A percentile compares a stretch with the other conserved stretches of the same genome.
phyloP scores from a whole-genome alignment of 2,113 vertebrate species.

The Muntiacus muntjak region DNA sequence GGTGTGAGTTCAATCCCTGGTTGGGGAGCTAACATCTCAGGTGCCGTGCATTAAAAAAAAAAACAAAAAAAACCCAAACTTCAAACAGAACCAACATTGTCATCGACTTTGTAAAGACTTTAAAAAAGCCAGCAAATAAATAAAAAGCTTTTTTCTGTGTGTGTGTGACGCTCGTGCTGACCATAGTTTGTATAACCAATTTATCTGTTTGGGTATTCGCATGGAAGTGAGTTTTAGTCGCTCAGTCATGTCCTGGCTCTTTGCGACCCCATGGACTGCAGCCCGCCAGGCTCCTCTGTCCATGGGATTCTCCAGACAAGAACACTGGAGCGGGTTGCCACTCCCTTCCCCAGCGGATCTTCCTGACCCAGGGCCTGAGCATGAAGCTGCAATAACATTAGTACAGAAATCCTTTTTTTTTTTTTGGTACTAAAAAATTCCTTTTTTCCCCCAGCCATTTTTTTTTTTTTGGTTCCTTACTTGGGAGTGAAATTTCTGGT shows the following conservation, averaged over 20 bases:
- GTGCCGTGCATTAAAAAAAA: not conserved
- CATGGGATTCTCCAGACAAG: not conserved
- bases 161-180: not conserved
- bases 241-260: not conserved
- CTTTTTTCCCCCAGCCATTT: fast-evolving
- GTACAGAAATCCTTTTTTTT: fast-evolving
- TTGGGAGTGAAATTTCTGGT: not conserved
- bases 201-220: not conserved
- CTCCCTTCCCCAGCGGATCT: not conserved
- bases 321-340: not conserved
- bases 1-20: not conserved
- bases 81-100: not conserved
- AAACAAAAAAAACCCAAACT: not conserved
- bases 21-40: not conserved
- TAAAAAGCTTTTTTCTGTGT: fast-evolving
- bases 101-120: not conserved
- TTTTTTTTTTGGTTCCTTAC: not conserved
- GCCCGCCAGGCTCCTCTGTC: not conserved
- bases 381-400: fast-evolving
- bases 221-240: not conserved
- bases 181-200: too few species aligned
- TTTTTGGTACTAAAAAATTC: not conserved
- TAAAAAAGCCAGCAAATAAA: not conserved
- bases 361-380: not conserved
- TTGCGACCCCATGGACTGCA: not conserved